phyloP scores from a whole-genome alignment of 1,140 invertebrate genomes.

The Achatina immaculata region DNA sequence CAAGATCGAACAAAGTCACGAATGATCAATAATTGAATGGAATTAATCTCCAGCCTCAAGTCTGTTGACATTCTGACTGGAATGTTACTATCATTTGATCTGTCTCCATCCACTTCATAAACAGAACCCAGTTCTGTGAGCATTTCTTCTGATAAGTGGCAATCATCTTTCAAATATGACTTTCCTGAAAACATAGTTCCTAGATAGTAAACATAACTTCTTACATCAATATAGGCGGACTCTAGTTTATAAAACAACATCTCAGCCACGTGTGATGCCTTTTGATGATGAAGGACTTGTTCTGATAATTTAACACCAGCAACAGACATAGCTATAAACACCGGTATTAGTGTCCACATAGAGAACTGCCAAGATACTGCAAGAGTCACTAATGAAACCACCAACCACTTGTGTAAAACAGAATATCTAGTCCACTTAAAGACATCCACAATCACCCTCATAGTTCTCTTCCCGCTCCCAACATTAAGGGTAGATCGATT shows the following conservation, averaged over 20 bases:
- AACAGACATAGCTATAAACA: constrained; percentile 18
- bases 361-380: constrained; percentile 3
- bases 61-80: constrained; percentile 24
- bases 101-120: constrained; percentile 4
- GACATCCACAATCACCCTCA: background rate
- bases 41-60: constrained; percentile 44
- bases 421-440: constrained; percentile 28
- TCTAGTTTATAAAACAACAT: constrained; percentile 14
- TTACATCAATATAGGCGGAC: background rate
- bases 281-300: background rate
- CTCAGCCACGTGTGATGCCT: background rate
- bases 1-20: constrained; percentile 54
- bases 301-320: constrained; percentile 15
- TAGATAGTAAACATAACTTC: background rate
- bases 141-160: background rate
- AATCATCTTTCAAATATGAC: background rate
- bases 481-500: background rate
- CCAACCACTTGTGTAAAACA: constrained; percentile 28
- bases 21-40: constrained; percentile 47
- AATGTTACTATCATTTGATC: background rate
- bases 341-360: constrained; percentile 14
- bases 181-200: background rate
- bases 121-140: constrained; percentile 11
- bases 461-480: background rate
- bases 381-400: background rate